A percentile compares a stretch with the other conserved stretches of the same genome.
phyloP scores from a whole-genome alignment of 1,140 invertebrate species.

The Eubasilissa regina region DNA sequence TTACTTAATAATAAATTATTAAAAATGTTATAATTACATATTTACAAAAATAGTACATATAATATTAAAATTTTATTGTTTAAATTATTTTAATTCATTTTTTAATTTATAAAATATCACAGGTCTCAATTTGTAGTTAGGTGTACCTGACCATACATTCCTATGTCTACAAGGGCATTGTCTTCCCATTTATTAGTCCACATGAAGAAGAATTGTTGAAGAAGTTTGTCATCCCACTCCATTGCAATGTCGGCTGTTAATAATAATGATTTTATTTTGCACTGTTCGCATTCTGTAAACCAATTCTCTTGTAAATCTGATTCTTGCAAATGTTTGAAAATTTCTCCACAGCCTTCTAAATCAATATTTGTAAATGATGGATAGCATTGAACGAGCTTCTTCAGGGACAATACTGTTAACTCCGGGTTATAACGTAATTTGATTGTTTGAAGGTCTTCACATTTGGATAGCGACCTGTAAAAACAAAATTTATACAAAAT shows the following conservation, averaged over 20 bases:
- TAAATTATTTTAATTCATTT: too few species aligned
- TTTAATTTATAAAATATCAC: neutral
- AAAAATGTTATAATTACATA: too few species aligned
- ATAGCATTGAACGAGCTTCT: slow-evolving; percentile 68
- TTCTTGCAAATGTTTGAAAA: slow-evolving; percentile 70
- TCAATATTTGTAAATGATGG: slow-evolving; percentile 69
- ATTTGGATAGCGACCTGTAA: slow-evolving; percentile 65
- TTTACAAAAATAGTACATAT: too few species aligned
- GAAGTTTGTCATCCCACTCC: neutral
- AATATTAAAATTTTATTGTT: too few species aligned
- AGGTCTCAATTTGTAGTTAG: neutral
- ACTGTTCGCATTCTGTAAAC: slow-evolving; percentile 64
- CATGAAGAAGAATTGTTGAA: slow-evolving; percentile 15
- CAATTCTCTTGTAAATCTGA: slow-evolving; percentile 68
- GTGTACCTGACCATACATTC: slow-evolving; percentile 14
- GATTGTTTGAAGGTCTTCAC: slow-evolving; percentile 66
- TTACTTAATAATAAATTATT: too few species aligned
- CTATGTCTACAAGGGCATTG: neutral
- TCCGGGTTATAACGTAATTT: slow-evolving; percentile 65
- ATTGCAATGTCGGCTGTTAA: slow-evolving; percentile 21
- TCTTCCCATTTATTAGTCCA: slow-evolving; percentile 35
- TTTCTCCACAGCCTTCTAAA: slow-evolving; percentile 68
- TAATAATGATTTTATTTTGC: slow-evolving; percentile 45
- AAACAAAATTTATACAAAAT: slow-evolving; percentile 19
- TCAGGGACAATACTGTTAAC: slow-evolving; percentile 69